Evolutionary conservation across 1,140 invertebrate genomes (phyloP).

Genomic region (Augochlora pura): DNA sequence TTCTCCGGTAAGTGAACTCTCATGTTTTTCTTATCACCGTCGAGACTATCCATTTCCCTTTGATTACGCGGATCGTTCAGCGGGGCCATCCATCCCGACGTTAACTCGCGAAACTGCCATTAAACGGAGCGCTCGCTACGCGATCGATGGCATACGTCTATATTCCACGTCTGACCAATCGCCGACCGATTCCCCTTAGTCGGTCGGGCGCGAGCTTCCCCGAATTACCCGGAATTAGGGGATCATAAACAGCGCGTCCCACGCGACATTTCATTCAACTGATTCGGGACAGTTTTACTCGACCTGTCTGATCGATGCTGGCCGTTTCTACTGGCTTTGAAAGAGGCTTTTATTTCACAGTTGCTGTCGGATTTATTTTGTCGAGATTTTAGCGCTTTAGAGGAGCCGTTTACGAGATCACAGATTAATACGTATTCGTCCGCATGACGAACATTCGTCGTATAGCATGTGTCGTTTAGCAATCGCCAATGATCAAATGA

Average conservation of each 20-base stretch:
- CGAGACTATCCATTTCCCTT: not conserved
- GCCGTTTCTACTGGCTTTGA: not conserved
- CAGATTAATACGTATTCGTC: too few species aligned
- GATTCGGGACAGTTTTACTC: too few species aligned
- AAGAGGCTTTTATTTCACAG: too few species aligned
- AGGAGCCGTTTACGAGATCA: too few species aligned
- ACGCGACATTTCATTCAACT: too few species aligned
- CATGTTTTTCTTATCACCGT: not conserved
- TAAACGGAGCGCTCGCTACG: not conserved
- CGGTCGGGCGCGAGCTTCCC: too few species aligned
- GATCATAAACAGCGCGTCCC: not conserved
- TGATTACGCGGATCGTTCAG: not conserved
- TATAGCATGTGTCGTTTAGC: too few species aligned
- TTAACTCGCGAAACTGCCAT: not conserved
- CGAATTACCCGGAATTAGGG: not conserved
- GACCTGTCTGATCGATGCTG: not conserved
- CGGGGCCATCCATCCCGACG: not conserved
- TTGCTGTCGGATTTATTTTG: too few species aligned
- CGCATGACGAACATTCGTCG: too few species aligned
- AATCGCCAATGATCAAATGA: too few species aligned
- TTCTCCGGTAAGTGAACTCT: slow-evolving; percentile 88
- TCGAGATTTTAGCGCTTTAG: too few species aligned
- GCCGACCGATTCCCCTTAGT: not conserved
- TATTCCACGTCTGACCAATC: not conserved
- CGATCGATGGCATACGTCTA: not conserved